A percentile compares a stretch with the other conserved stretches of the same genome.
These are phyloP conservation scores for Spisula solida DNA, from an alignment of 2,888 invertebrate genomes.

Conservation along the genomic window DNA sequence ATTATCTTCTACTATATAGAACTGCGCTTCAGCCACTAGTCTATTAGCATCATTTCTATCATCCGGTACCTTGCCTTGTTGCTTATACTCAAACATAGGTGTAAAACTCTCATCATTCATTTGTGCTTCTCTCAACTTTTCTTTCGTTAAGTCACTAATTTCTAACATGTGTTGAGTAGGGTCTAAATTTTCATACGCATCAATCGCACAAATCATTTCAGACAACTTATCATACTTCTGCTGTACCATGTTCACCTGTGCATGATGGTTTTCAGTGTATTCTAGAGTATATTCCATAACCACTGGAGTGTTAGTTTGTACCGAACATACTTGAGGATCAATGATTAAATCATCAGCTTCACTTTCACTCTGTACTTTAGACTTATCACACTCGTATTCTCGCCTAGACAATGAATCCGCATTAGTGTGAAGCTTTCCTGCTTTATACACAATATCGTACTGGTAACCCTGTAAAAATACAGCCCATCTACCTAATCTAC, in stretches of 20 bases:
- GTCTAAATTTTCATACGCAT: conserved; percentile 43
- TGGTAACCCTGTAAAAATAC: conserved; percentile 60
- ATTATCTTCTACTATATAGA: conserved; percentile 41
- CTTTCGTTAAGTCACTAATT: conserved; percentile 17
- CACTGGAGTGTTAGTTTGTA: background rate
- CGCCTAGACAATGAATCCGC: conserved; percentile 54
- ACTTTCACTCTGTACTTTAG: background rate
- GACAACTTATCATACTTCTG: conserved; percentile 36
- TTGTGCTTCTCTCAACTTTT: conserved; percentile 23
- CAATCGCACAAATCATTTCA: conserved; percentile 53
- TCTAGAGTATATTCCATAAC: conserved; percentile 37
- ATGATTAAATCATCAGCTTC: conserved; percentile 50
- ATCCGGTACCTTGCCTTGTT: conserved; percentile 42
- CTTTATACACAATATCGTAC: conserved; percentile 50
- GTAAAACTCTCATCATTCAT: background rate
- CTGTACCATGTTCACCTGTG: conserved; percentile 1
- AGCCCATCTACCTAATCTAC: conserved; percentile 68
- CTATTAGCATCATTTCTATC: conserved; percentile 38
- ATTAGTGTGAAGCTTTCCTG: conserved; percentile 54
- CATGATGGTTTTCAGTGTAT: background rate
- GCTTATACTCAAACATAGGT: conserved; percentile 35
- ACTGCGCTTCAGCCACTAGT: conserved; percentile 48
- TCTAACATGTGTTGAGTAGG: conserved; percentile 28
- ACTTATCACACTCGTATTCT: conserved; percentile 27
- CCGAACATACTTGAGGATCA: conserved; percentile 27